phyloP scores from a whole-genome alignment of 1,140 invertebrate species.

The Zaprionus tsacasi region DNA sequence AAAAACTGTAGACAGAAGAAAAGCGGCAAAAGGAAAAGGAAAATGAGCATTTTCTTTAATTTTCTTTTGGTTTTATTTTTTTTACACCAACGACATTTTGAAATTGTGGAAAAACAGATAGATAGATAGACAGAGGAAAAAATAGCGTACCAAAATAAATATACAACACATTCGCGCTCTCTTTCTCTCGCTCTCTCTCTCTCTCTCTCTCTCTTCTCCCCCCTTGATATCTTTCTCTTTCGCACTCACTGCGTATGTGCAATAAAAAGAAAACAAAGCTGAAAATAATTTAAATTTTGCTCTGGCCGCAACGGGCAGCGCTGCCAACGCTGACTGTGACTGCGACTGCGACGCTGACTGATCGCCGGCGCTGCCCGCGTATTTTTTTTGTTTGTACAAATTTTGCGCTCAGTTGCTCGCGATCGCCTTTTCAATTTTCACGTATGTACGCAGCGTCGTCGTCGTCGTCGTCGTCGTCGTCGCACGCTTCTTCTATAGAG shows the following conservation, averaged over 20 bases:
- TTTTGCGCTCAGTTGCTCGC: conserved; percentile 82
- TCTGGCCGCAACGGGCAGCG: conserved; percentile 31
- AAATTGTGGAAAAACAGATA: conserved; percentile 44
- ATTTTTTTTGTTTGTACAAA: conserved; percentile 62
- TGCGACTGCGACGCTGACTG: conserved; percentile 29
- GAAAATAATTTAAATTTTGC: conserved; percentile 81
- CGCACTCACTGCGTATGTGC: conserved; percentile 33
- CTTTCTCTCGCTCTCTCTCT: not conserved
- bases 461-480: conserved; percentile 17
- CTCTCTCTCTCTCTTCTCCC: not conserved
- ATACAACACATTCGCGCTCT: conserved; percentile 26
- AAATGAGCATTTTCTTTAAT: conserved; percentile 24
- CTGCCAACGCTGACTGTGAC: conserved; percentile 3
- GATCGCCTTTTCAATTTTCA: conserved; percentile 83
- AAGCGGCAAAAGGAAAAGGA: conserved; percentile 40
- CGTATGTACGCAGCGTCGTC: conserved; percentile 47
- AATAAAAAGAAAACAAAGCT: conserved; percentile 75
- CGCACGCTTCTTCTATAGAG: conserved; percentile 29
- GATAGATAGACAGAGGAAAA: conserved; percentile 29
- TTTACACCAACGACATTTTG: conserved; percentile 50
- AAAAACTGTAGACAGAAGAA: conserved; percentile 17
- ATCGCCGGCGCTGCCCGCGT: conserved; percentile 21
- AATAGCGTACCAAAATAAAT: conserved; percentile 77
- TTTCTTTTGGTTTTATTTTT: conserved; percentile 38
- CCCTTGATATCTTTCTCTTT: not conserved